A percentile compares a stretch with the other conserved stretches of the same genome.
These are phyloP conservation scores for Pycnomerus fuliginosus DNA, from an alignment of 2,888 invertebrate genomes.

Conservation along the genomic window DNA sequence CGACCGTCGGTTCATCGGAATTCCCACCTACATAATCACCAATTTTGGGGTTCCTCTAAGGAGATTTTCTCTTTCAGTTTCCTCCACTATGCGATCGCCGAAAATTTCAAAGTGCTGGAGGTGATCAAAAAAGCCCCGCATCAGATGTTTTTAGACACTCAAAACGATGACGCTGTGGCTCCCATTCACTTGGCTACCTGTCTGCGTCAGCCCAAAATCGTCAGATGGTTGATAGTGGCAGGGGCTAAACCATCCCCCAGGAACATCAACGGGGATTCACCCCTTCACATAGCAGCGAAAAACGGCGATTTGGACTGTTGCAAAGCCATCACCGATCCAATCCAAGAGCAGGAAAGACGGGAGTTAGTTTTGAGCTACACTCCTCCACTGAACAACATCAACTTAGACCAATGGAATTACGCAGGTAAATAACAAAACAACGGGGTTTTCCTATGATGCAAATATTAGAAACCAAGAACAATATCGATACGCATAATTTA, in stretches of 20 bases:
- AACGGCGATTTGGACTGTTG: conserved; percentile 70
- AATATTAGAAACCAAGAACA: no score
- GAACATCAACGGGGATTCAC: conserved; percentile 80
- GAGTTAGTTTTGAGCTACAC: conserved; percentile 43
- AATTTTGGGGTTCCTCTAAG: conserved; percentile 2
- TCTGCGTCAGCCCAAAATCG: conserved; percentile 71
- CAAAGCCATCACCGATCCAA: conserved; percentile 69
- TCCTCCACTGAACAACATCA: conserved; percentile 51
- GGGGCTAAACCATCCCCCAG: conserved; percentile 69
- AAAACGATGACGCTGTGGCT: conserved; percentile 78
- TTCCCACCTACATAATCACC: conserved; percentile 5
- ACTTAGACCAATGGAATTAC: conserved; percentile 81
- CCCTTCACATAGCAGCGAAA: conserved; percentile 80
- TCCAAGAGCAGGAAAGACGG: conserved; percentile 56
- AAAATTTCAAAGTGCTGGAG: conserved; percentile 70
- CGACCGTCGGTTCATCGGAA: no score
- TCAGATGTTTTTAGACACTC: conserved; percentile 73
- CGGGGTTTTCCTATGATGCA: conserved; percentile 23
- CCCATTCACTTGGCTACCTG: conserved; percentile 86
- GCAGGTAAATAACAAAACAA: conserved; percentile 64
- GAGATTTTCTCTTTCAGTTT: conserved; percentile 61
- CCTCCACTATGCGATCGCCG: conserved; percentile 81
- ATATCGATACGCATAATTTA: neutral
- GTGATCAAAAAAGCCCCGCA: conserved; percentile 78
- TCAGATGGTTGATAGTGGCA: conserved; percentile 74